Evolutionary conservation across 2,113 vertebrate genomes (phyloP), one percentile per base, ranked within the genome.

Genomic region (Phocoena phocoena): DNA sequence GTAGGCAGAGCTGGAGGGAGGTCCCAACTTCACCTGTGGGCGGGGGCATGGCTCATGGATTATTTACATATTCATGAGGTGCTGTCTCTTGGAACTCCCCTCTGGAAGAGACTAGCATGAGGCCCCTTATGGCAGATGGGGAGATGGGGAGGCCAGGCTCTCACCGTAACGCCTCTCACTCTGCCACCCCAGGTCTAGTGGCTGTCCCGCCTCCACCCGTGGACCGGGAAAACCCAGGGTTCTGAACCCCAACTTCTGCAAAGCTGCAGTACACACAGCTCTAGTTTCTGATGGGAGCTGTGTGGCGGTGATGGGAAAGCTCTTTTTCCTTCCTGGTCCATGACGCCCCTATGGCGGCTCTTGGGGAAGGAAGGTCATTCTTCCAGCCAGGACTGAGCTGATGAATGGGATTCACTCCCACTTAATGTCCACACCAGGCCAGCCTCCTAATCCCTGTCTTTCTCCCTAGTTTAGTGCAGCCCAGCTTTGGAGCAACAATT

Each of bases 61-160:
- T 71, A 95, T 92, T 86, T 80, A 70, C 77, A 93, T 93, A 93
- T 91, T 80, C 67, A 74, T 65, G 96, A 98, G 21, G 71, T 14
- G 1, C 31, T 79, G 28, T 60, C 25, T 33, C 88, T 63, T 2
- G 4, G 12, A 44, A 44, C 58, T 92, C 28, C 60, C 60, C 41
- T 83, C 55, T 13, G 36, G 73, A 82, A 60, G 25, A 74, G 38
- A 62, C 58, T 33, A 28, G 20, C 5, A 1, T 50, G 82, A 55
- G 63, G n/a, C n/a, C 41, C 31, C 36, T 90, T 10, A 38, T 31
- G 67, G 28, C 80, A 82, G 67, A 21, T 36, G 58, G 70, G 70
- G 38, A 73, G 38, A 41, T 41, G 68, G 71, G 33, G 68, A 20
- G 63, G 36, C 44, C 63, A 79, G 73, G 14, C 50, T 95, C 9